Evolutionary conservation across 2,113 vertebrate species (phyloP), one percentile per base, ranked within the genome.

Genomic region (Ovibos moschatus): DNA sequence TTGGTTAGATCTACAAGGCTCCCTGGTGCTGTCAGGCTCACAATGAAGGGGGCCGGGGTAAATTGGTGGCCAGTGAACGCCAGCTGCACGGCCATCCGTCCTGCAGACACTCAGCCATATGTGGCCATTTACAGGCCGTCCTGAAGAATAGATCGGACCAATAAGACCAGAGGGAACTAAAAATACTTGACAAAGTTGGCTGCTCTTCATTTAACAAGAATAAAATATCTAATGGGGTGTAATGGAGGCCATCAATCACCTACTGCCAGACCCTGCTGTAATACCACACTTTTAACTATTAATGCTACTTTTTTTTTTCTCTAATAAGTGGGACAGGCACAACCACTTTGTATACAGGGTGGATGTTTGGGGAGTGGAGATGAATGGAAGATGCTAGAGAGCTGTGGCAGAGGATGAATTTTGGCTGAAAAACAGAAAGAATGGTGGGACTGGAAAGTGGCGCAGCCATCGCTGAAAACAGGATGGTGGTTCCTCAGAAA

Each of bases 121-220:
- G 99, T 98, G 99, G 98, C 98, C 99, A 99, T 99, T 99, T 99
- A 99, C 98, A 98, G 99, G 98, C 99, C 98, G 64, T 98, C 98
- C 98, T 97, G 97, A 98, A 99, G 98, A 99, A 99, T 99, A 98
- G 98, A 99, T 98, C 91, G 97, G 98, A 98, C 98, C 98, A 99
- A 98, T 98, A 99, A 99, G 98, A 99, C 98, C 98, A 98, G 99
- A 98, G 99, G 98, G 98, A 99, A 98, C 98, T 98, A 98, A 98
- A 99, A 99, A 99, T 99, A 99, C 99, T 99, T 99, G 99, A 99
- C 99, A 98, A 99, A 99, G 98, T 99, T 99, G 98, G 98, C 98
- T 99, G 98, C 98, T 99, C 99, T 98, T 99, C 98, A 99, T 99
- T 99, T 99, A 99, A 99, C 99, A 99, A 99, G 98, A 99, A 99